Conservation (phyloP, 2,888 invertebrate genomes). For the Embidobia sp. region DNA sequence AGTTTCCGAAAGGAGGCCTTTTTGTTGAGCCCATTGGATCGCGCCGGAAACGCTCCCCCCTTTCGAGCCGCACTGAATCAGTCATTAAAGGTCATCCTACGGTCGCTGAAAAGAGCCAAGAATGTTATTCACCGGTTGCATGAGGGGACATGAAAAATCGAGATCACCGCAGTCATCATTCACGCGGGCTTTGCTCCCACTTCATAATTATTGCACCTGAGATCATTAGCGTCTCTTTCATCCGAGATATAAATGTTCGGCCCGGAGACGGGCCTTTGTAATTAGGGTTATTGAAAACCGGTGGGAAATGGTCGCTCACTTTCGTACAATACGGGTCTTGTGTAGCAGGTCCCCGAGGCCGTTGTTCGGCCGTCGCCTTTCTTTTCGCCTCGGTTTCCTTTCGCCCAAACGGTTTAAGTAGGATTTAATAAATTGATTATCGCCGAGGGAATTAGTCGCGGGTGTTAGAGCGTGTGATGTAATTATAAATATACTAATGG, state of each 20-base stretch:
- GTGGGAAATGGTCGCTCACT: conserved; percentile 49
- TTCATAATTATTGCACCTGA: conserved; percentile 62
- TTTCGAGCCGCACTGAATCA: background rate
- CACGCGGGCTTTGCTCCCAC: conserved; percentile 43
- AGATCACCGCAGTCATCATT: conserved; percentile 60
- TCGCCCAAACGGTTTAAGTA: conserved; percentile 24
- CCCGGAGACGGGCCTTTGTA: conserved; percentile 36
- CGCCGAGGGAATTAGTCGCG: conserved; percentile 13
- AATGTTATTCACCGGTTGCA: conserved; percentile 61
- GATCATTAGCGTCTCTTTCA: conserved; percentile 61
- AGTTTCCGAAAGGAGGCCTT: too few species aligned
- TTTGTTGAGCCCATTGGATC: conserved; percentile 53
- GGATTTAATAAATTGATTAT: conserved; percentile 55
- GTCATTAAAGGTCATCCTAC: conserved; percentile 57
- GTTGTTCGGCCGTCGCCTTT: conserved; percentile 20
- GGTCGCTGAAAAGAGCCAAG: conserved; percentile 60
- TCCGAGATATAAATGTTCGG: conserved; percentile 43
- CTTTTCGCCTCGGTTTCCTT: conserved; percentile 12
- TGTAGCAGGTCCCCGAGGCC: conserved; percentile 39
- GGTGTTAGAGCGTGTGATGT: conserved; percentile 23
- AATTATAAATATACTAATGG: conserved; percentile 25
- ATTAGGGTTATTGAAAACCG: conserved; percentile 54
- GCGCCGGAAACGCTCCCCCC: conserved; percentile 57
- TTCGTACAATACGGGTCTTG: conserved; percentile 56
- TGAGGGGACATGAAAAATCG: conserved; percentile 63